Evolutionary conservation across 2,888 invertebrate genomes (phyloP).

Genomic region (Brachyptera putata): DNA sequence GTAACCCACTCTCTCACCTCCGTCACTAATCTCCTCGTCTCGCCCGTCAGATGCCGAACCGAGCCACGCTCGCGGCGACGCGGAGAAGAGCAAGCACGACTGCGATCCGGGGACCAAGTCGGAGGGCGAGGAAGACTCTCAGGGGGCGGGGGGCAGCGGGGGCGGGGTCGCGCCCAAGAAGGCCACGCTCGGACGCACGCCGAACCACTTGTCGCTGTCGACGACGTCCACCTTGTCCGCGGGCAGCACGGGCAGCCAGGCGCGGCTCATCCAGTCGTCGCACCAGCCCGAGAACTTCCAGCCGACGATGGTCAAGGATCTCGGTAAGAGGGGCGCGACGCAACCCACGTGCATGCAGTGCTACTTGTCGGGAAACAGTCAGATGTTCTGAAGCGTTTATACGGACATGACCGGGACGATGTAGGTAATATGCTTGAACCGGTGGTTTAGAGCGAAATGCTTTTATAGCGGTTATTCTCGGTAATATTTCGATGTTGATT

Average conservation of each 20-base stretch:
- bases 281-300: conserved; percentile 91
- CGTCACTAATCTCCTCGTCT: no score
- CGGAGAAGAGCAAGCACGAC: conserved; percentile 39
- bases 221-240: conserved; percentile 92
- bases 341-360: conserved; percentile 69
- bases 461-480: neutral
- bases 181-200: conserved; percentile 77
- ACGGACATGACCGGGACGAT: no score
- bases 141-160: conserved; percentile 48
- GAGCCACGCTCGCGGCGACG: conserved; percentile 5
- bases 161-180: conserved; percentile 38
- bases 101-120: conserved; percentile 73
- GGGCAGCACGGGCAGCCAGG: conserved; percentile 89
- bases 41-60: neutral
- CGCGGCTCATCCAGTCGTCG: conserved; percentile 88
- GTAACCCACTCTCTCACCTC: no score
- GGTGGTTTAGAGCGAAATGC: no score
- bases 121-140: conserved; percentile 81
- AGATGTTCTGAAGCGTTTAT: conserved; percentile 31
- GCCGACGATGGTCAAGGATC: conserved; percentile 79
- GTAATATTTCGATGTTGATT: neutral
- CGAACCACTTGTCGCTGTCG: conserved; percentile 89
- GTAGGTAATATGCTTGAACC: no score
- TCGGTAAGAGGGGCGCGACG: conserved; percentile 64
- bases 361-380: conserved; percentile 58